Conservation (phyloP, 2,113 vertebrate species). For the Malurus cyaneus region DNA sequence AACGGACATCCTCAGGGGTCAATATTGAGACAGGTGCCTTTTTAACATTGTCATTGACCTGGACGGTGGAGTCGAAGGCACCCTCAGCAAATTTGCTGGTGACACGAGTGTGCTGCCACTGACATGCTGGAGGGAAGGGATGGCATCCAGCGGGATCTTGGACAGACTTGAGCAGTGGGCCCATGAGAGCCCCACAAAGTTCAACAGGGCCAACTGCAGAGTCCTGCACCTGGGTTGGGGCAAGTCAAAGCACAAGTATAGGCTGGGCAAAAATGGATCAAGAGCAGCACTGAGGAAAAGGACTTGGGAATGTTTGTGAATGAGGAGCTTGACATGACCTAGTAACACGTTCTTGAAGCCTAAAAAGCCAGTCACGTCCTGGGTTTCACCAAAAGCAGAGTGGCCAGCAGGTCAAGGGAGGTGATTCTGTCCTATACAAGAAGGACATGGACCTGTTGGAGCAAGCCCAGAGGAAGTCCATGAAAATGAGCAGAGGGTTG, state of each 20-base stretch:
- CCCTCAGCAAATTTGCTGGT: not conserved
- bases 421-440: not conserved
- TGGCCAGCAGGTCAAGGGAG: not conserved
- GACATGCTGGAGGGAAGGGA: not conserved
- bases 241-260: not conserved
- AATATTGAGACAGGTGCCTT: not conserved
- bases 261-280: not conserved
- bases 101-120: not conserved
- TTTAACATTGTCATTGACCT: not conserved
- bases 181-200: fast-evolving
- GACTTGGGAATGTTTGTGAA: not conserved
- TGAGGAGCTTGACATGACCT: not conserved
- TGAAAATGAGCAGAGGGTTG: not conserved
- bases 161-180: not conserved
- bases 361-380: not conserved
- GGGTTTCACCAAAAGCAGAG: not conserved
- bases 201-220: not conserved
- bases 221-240: not conserved
- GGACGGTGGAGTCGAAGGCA: not conserved
- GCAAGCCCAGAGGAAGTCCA: not conserved
- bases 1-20: not conserved
- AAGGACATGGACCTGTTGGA: not conserved
- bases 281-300: not conserved
- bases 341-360: not conserved
- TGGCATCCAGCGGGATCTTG: not conserved